Percentiles rank a stretch among this genome's conserved stretches.
Conservation (phyloP, 2,888 invertebrate species). For the Chesias legatella region DNA sequence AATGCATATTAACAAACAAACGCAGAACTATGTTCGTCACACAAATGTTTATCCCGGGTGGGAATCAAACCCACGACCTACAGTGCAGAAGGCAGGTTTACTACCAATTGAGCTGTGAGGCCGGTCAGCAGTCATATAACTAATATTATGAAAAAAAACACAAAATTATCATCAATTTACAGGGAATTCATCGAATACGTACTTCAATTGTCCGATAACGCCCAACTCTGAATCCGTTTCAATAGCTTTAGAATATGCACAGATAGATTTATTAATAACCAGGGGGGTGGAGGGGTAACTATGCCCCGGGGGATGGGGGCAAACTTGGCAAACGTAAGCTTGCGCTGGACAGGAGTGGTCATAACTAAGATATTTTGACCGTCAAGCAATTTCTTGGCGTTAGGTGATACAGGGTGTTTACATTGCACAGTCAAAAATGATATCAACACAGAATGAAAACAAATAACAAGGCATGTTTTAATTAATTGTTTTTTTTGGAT, state of each 20-base stretch:
- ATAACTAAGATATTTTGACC: constrained; percentile 81
- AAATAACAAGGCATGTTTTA: constrained; percentile 42
- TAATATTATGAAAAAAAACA: too few relatives aligned
- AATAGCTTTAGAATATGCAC: constrained; percentile 67
- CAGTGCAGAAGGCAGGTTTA: too few relatives aligned
- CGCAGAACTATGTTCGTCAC: too few relatives aligned
- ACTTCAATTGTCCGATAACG: constrained; percentile 39
- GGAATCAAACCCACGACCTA: too few relatives aligned
- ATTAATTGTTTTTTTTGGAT: constrained; percentile 25
- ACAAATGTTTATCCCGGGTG: too few relatives aligned
- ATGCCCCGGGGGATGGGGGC: constrained; percentile 55
- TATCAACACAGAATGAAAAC: constrained; percentile 58
- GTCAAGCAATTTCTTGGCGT: constrained; percentile 76
- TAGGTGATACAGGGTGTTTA: constrained; percentile 64
- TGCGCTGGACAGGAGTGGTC: constrained; percentile 77
- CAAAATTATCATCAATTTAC: too few relatives aligned
- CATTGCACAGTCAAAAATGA: constrained; percentile 27
- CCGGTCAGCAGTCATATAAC: too few relatives aligned
- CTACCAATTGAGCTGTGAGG: too few relatives aligned
- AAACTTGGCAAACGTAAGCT: constrained; percentile 75
- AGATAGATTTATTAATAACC: constrained; percentile 79
- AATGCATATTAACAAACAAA: too few relatives aligned
- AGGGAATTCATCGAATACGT: too few relatives aligned
- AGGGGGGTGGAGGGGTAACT: constrained; percentile 47
- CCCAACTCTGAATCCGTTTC: constrained; percentile 44